These are phyloP conservation scores for Zelleria hepariella DNA, from an alignment of 2,888 invertebrate genomes.

Conservation along the genomic window DNA sequence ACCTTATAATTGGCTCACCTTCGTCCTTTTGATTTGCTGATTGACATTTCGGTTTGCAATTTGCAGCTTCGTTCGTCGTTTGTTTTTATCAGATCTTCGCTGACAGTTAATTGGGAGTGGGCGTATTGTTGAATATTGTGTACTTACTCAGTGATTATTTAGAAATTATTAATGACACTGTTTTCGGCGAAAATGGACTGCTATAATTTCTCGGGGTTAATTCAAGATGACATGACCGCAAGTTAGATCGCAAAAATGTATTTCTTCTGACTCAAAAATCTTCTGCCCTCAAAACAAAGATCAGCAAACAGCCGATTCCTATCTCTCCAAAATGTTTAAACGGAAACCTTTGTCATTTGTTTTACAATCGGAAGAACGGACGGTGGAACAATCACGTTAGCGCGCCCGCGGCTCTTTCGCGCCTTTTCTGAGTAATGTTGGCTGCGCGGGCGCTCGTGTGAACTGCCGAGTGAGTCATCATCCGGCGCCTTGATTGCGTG, in stretches of 20 bases:
- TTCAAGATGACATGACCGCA: too few relatives aligned
- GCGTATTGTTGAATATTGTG: too few relatives aligned
- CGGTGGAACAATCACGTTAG: constrained; percentile 6
- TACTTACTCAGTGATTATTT: too few relatives aligned
- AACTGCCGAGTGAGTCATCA: constrained; percentile 30
- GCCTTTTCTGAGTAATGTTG: constrained; percentile 8
- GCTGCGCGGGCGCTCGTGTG: constrained; percentile 3
- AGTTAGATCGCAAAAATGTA: too few relatives aligned
- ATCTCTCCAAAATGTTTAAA: background rate
- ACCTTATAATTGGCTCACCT: constrained; percentile 1
- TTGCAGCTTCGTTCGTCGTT: background rate
- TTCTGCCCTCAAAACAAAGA: too few relatives aligned
- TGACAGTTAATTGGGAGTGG: background rate
- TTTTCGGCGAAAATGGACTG: too few relatives aligned
- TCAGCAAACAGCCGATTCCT: background rate
- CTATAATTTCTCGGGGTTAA: too few relatives aligned
- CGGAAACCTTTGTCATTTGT: background rate
- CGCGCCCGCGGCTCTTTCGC: constrained; percentile 6
- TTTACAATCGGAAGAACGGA: background rate
- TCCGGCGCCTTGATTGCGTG: too few relatives aligned
- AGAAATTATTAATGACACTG: too few relatives aligned
- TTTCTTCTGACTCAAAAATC: too few relatives aligned
- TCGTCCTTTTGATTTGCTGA: background rate
- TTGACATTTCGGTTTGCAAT: background rate
- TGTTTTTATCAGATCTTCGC: background rate